Conservation (phyloP, 2,888 invertebrate species). For the Elmis aenea region DNA sequence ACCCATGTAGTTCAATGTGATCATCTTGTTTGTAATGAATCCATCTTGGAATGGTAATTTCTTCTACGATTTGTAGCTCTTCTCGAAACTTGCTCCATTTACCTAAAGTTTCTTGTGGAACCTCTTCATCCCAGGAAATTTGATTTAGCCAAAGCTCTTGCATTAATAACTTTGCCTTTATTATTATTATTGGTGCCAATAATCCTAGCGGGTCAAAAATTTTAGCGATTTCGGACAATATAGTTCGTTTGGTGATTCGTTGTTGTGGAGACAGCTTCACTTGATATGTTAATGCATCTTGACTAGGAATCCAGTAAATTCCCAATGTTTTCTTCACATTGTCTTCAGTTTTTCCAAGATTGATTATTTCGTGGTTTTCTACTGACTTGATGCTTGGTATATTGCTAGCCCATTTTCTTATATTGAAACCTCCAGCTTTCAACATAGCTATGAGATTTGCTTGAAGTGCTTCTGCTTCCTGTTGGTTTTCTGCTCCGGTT, state of each 20-base stretch:
- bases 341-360: too few relatives aligned
- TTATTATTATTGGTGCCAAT: slow-evolving; percentile 23
- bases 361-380: too few relatives aligned
- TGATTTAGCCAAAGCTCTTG: slow-evolving; percentile 20
- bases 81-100: slow-evolving; percentile 12
- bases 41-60: slow-evolving; percentile 14
- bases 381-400: too few relatives aligned
- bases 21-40: slow-evolving; percentile 3
- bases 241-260: slow-evolving; percentile 6
- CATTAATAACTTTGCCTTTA: slow-evolving; percentile 25
- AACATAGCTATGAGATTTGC: too few relatives aligned
- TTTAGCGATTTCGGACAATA: slow-evolving; percentile 21
- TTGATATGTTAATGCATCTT: too few relatives aligned
- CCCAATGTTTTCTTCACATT: too few relatives aligned
- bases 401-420: too few relatives aligned
- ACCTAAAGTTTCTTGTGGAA: slow-evolving; percentile 8
- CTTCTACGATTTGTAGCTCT: slow-evolving; percentile 10
- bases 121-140: slow-evolving; percentile 20
- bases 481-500: too few relatives aligned
- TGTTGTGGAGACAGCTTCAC: too few relatives aligned
- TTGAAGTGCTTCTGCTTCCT: too few relatives aligned
- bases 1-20: slow-evolving; percentile 22
- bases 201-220: slow-evolving; percentile 27
- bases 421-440: too few relatives aligned
- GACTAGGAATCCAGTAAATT: too few relatives aligned